Evolutionary conservation across 2,113 vertebrate genomes (phyloP), one percentile per base, ranked within the genome.

Genomic region (Arvicanthis niloticus): DNA sequence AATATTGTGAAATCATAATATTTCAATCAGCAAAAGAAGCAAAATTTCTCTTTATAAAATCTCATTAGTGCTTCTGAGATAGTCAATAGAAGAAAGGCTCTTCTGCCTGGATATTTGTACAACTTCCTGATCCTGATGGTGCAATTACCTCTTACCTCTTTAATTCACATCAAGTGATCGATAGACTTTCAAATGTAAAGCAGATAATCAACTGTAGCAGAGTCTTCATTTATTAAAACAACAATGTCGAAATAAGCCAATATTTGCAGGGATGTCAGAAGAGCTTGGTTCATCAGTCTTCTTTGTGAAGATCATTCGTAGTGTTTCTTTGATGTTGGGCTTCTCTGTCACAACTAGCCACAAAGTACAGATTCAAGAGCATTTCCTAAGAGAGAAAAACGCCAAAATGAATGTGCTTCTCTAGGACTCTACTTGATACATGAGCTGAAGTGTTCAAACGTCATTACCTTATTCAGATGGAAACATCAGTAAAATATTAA

Each of bases 41-140:
- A 97, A 95, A 97, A 98, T 98, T 97, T 97, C 8, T 51, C 48
- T 51, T 89, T 97, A 97, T 95, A 98, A 97, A 98, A 97, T 97
- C 97, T 98, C 53, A 58, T 98, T 98, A 98, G 96, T 94, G 67
- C 62, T 92, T 51, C 60, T 93, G 94, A 97, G 96, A 37, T 24
- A 98, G 96, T 96, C 96, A 97, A 96, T 97, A 98, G 98, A 97
- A 91, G 81, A 62, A 68, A 98, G 89, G 45, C 15, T 95, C 96
- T 97, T 97, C n/a, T 95, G 34, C 48, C 94, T 70, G 94, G 96
- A 93, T 89, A 97, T 87, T 95, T 93, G 56, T 77, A 60, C 82
- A 98, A 89, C 13, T 62, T 96, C 96, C 94, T 93, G 86, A 97
- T 93, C 89, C 73, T 87, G 96, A 98, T 88, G 58, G 91, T 90